Evolutionary conservation across 2,113 vertebrate species (phyloP).

Genomic region (Myotis yumanensis): DNA sequence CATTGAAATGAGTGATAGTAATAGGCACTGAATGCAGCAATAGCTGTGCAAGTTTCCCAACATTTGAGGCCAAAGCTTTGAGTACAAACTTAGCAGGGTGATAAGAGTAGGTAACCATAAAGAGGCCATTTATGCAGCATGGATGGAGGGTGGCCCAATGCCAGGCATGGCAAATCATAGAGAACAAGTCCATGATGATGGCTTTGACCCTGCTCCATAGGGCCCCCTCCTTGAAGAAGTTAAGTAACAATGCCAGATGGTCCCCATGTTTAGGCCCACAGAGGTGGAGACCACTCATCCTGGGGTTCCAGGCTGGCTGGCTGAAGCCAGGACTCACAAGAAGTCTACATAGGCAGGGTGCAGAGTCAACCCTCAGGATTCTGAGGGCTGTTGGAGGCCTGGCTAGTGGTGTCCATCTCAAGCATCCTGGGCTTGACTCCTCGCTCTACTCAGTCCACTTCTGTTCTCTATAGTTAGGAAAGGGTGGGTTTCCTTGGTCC

Average conservation of each 20-base stretch:
- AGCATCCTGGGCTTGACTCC: background rate
- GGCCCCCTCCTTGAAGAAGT: background rate
- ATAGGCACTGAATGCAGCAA: background rate
- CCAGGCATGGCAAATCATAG: background rate
- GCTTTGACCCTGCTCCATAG: background rate
- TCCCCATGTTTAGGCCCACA: background rate
- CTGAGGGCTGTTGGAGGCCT: background rate
- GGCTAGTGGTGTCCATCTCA: no score
- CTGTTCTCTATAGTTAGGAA: background rate
- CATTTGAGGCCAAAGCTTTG: background rate
- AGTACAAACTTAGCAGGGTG: background rate
- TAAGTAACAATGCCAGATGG: no score
- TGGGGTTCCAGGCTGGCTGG: background rate
- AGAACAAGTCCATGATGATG: background rate
- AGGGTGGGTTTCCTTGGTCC: background rate
- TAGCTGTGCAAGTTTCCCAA: background rate
- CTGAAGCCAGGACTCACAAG: background rate
- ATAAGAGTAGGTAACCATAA: background rate
- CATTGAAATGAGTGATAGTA: background rate
- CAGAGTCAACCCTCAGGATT: background rate
- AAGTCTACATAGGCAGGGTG: background rate
- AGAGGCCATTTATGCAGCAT: background rate
- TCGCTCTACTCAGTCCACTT: background rate
- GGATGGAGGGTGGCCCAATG: background rate
- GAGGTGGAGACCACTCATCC: background rate